A percentile compares a stretch with the other conserved stretches of the same genome.
phyloP scores from a whole-genome alignment of 2,797 vertebrate species.

The Urophycis tenuis region DNA sequence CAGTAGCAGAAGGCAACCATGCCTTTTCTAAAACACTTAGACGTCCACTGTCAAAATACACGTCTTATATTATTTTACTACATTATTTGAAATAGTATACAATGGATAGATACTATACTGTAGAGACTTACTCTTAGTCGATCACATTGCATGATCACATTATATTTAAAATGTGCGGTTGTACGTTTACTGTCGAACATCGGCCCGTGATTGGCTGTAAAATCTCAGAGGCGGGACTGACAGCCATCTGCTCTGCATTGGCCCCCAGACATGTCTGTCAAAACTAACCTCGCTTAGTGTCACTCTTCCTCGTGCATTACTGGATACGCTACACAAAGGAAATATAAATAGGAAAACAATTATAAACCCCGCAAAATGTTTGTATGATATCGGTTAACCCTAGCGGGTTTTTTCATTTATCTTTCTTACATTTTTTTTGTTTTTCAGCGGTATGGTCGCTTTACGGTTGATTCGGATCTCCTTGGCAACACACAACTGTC shows the following conservation, averaged over 20 bases:
- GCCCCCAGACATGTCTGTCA: not conserved
- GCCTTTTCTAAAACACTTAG: not conserved
- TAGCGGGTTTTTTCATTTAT: not conserved
- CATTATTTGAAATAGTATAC: not conserved
- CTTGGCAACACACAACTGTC: slow-evolving; percentile 58
- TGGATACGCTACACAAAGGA: not conserved
- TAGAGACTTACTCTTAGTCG: not conserved
- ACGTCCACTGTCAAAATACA: no score
- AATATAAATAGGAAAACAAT: not conserved
- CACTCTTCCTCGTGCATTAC: not conserved
- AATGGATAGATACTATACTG: not conserved
- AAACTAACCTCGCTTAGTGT: not conserved
- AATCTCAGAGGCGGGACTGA: not conserved
- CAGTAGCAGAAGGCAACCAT: not conserved
- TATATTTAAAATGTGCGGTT: not conserved
- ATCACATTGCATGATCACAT: no score
- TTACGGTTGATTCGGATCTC: slow-evolving; percentile 55
- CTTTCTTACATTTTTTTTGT: not conserved
- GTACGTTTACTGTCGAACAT: not conserved
- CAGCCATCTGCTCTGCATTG: not conserved
- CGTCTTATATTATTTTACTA: no score
- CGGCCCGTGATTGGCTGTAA: not conserved
- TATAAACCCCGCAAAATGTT: not conserved
- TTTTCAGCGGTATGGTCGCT: slow-evolving; percentile 16
- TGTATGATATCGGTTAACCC: not conserved